These are phyloP conservation scores for Drosophila mojavensis DNA, from an alignment of 1,140 invertebrate genomes.

Conservation along the genomic window DNA sequence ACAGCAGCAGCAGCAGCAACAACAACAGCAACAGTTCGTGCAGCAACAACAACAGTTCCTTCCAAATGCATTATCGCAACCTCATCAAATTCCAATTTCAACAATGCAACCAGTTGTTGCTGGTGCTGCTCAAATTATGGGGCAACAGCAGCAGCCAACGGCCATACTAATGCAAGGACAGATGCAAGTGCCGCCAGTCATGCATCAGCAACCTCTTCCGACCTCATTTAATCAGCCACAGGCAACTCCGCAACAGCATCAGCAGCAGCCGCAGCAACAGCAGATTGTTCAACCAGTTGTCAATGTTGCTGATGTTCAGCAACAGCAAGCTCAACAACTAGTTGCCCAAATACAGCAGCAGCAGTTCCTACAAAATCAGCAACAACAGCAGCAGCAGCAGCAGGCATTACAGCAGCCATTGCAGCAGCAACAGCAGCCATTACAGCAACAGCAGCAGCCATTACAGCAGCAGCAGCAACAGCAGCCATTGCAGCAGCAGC, in stretches of 20 bases:
- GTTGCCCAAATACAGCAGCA: slow-evolving; percentile 60
- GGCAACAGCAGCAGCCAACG: slow-evolving; percentile 85
- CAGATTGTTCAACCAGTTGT: slow-evolving; percentile 85
- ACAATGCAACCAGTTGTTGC: slow-evolving; percentile 82
- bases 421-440: slow-evolving; percentile 50
- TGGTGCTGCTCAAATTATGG: slow-evolving; percentile 85
- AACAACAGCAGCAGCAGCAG: slow-evolving; percentile 48
- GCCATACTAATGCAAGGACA: slow-evolving; percentile 64
- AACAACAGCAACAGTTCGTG: slow-evolving; percentile 63
- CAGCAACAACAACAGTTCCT: slow-evolving; percentile 61
- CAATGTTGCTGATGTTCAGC: slow-evolving; percentile 53
- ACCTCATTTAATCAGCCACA: slow-evolving; percentile 33
- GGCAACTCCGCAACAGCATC: slow-evolving; percentile 44
- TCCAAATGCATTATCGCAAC: slow-evolving; percentile 54
- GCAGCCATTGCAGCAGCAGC: slow-evolving; percentile 83
- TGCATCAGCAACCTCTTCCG: slow-evolving; percentile 38
- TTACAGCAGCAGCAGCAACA: slow-evolving; percentile 71
- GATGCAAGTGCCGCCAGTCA: slow-evolving; percentile 57
- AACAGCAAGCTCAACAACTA: slow-evolving; percentile 34
- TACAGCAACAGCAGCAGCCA: slow-evolving; percentile 55
- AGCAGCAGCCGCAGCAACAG: slow-evolving; percentile 64
- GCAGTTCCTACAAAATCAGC: slow-evolving; percentile 51
- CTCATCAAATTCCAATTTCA: slow-evolving; percentile 50
- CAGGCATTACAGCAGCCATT: slow-evolving; percentile 85
- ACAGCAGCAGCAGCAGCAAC: slow-evolving; percentile 46